Evolutionary conservation across 2,113 vertebrate genomes (phyloP).

Genomic region (Phaetusa simplex): DNA sequence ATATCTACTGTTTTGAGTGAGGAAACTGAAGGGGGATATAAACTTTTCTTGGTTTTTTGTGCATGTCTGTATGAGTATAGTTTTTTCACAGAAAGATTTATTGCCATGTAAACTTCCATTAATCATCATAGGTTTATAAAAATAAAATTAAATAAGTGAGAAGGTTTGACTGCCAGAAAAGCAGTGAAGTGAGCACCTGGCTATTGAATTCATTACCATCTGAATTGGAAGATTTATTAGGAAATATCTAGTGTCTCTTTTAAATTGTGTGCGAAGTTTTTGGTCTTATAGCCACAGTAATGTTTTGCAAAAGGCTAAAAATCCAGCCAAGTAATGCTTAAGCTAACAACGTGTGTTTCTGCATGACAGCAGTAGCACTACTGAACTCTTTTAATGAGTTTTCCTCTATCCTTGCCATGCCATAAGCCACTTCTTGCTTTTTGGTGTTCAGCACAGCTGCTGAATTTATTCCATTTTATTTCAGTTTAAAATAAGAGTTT

Average conservation of each 20-base stretch:
- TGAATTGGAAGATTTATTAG: not conserved
- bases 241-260: not conserved
- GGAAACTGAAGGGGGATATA: not conserved
- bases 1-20: not conserved
- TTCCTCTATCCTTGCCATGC: not conserved
- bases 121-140: not conserved
- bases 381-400: not conserved
- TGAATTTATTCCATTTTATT: not conserved
- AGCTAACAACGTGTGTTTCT: not conserved
- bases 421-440: not conserved
- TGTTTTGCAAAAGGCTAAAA: not conserved
- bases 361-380: not conserved
- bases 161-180: not conserved
- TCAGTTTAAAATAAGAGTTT: not conserved
- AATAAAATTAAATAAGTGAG: not conserved
- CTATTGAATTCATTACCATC: not conserved
- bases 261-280: not conserved
- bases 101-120: not conserved
- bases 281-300: not conserved
- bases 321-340: not conserved
- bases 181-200: not conserved
- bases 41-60: not conserved
- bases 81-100: not conserved
- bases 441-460: not conserved
- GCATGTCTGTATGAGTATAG: not conserved